Conservation (phyloP, 2,888 invertebrate species). For the Callinectes sapidus region DNA sequence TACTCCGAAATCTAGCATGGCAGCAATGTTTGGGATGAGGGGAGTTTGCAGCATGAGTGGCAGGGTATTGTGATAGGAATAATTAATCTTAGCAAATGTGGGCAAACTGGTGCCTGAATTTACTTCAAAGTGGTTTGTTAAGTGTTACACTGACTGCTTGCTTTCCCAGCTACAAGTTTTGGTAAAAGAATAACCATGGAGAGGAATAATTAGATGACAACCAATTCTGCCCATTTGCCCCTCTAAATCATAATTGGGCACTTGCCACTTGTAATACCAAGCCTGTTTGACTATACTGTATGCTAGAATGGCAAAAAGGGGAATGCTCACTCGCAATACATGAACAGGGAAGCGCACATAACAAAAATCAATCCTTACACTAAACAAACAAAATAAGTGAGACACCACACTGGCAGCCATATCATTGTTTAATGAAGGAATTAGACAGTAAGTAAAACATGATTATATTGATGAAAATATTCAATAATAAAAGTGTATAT, state of each 20-base stretch:
- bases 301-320: constrained; percentile 54
- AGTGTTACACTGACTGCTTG: constrained; percentile 34
- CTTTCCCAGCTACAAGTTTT: constrained; percentile 30
- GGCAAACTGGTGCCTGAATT: constrained; percentile 56
- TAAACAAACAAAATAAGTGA: constrained; percentile 62
- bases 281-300: constrained; percentile 55
- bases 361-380: constrained; percentile 60
- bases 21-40: constrained; percentile 65
- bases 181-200: background rate
- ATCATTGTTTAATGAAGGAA: constrained; percentile 52
- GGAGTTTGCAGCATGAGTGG: constrained; percentile 53
- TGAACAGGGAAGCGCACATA: constrained; percentile 57
- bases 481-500: constrained; percentile 51
- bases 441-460: constrained; percentile 56
- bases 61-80: constrained; percentile 61
- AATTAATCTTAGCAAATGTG: constrained; percentile 56
- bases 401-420: constrained; percentile 63
- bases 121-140: constrained; percentile 27
- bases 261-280: constrained; percentile 58
- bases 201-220: background rate
- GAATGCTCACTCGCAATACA: constrained; percentile 61
- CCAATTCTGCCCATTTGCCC: constrained; percentile 50
- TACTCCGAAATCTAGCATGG: constrained; percentile 72
- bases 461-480: constrained; percentile 35
- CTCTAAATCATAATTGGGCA: constrained; percentile 50